Evolutionary conservation across 1,140 invertebrate genomes (phyloP).

Genomic region (Drosophila takahashii): DNA sequence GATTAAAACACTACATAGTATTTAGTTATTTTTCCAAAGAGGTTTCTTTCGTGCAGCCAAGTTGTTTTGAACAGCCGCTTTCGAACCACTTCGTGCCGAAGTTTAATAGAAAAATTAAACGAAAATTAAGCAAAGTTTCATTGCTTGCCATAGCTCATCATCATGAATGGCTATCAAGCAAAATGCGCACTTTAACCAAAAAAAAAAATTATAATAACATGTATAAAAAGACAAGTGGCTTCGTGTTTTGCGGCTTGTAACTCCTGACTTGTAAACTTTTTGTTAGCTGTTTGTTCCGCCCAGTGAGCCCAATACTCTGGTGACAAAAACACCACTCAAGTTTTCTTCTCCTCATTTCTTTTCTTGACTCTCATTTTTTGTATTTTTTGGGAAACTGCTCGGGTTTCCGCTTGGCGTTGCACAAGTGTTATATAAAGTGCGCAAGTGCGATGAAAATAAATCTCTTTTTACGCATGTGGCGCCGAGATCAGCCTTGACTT

Average conservation of each 20-base stretch:
- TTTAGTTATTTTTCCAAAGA: conserved; percentile 14
- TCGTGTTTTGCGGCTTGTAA: conserved; percentile 17
- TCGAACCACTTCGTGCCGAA: conserved; percentile 22
- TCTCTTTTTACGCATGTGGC: conserved; percentile 26
- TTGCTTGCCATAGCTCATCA: conserved; percentile 33
- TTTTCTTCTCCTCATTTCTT: conserved; percentile 11
- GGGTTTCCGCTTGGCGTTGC: conserved; percentile 61
- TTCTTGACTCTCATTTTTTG: conserved; percentile 15
- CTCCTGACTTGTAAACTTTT: conserved; percentile 25
- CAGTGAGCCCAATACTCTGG: conserved; percentile 11
- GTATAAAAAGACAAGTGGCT: conserved; percentile 21
- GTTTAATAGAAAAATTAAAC: conserved; percentile 45
- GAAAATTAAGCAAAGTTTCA: conserved; percentile 42
- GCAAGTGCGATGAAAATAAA: conserved; percentile 23
- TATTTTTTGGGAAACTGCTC: conserved; percentile 36
- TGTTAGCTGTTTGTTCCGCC: conserved; percentile 25
- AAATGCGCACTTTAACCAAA: conserved; percentile 16
- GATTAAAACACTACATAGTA: conserved; percentile 3
- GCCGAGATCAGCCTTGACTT: conserved; percentile 57
- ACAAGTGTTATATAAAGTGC: conserved; percentile 61
- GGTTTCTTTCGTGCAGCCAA: conserved; percentile 33
- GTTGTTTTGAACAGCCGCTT: conserved; percentile 17
- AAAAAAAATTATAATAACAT: conserved; percentile 12
- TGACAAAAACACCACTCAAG: conserved; percentile 12
- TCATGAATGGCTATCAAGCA: conserved; percentile 27